Conservation (phyloP, 2,797 vertebrate genomes). For the Aulostomus chinensis region DNA sequence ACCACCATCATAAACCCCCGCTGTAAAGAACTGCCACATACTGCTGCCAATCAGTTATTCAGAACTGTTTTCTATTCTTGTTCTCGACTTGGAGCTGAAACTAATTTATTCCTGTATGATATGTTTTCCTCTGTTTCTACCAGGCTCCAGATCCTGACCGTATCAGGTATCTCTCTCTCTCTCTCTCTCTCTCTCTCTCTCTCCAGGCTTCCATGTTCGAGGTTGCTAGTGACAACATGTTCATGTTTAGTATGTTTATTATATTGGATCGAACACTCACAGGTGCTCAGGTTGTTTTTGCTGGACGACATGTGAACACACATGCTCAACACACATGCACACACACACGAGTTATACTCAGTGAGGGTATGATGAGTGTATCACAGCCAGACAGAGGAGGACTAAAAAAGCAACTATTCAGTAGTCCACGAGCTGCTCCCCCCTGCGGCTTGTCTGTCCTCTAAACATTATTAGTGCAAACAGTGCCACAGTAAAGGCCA, state of each 20-base stretch:
- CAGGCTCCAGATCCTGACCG: background rate
- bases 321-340: constrained; percentile 4
- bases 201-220: no score
- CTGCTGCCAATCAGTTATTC: no score
- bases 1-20: no score
- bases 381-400: no score
- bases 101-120: no score
- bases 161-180: background rate
- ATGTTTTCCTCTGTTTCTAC: background rate
- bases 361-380: no score
- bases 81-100: no score
- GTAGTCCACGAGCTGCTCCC: no score
- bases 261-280: constrained; percentile 9
- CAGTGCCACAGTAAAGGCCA: constrained; percentile 14
- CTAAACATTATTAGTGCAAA: constrained; percentile 30
- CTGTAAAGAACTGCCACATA: no score
- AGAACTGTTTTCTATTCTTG: no score
- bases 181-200: background rate
- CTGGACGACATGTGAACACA: background rate
- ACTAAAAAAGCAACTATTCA: no score
- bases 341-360: background rate
- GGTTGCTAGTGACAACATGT: constrained; percentile 56
- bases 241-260: constrained; percentile 19
- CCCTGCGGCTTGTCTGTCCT: background rate
- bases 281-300: constrained; percentile 12